Evolutionary conservation across 2,113 vertebrate species (phyloP), one percentile per base, ranked within the genome.

Genomic region (Piprites chloris): DNA sequence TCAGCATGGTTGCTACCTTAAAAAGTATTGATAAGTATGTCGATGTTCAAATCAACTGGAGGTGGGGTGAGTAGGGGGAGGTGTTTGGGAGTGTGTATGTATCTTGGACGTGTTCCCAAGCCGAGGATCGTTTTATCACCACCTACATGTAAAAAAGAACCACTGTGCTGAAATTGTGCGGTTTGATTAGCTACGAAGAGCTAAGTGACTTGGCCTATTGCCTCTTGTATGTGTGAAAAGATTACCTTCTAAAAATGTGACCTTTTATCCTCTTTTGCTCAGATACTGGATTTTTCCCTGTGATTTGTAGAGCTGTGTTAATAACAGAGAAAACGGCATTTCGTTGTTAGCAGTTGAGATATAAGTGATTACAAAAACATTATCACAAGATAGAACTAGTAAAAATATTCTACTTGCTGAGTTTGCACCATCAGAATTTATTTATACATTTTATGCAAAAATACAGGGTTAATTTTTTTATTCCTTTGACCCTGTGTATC

Each of bases 401-500:
- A 95, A 96, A 96, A 96, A 95, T 89, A 95, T 90, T 94, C 90
- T 50, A 80, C 79, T 97, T 91, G 96, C 77, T 89, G 73, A 97
- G 74, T 69, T 95, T 94, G 63, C 78, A 95, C 74, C 97, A 94
- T 96, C 92, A 93, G 76, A 94, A 96, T 96, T 96, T 96, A 96
- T 97, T 97, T 97, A 78, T 94, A 78, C 65, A 35, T 83, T 94
- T 97, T 96, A 71, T 97, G 88, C 96, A 97, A 97, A 94, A 97
- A 86, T 86, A 96, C 90, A 88, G 92, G 96, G 94, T 96, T 96
- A 96, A 96, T 94, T 96, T 94, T 96, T 95, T 97, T 96, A 92
- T 89, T 96, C 89, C 93, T 97, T 95, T 89, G 72, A 92, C 86
- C 96, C 83, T 81, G 89, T 96, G 68, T 95, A 96, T 96, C 94